Conservation (phyloP, 2,797 vertebrate genomes). For the Dermochelys coriacea region DNA sequence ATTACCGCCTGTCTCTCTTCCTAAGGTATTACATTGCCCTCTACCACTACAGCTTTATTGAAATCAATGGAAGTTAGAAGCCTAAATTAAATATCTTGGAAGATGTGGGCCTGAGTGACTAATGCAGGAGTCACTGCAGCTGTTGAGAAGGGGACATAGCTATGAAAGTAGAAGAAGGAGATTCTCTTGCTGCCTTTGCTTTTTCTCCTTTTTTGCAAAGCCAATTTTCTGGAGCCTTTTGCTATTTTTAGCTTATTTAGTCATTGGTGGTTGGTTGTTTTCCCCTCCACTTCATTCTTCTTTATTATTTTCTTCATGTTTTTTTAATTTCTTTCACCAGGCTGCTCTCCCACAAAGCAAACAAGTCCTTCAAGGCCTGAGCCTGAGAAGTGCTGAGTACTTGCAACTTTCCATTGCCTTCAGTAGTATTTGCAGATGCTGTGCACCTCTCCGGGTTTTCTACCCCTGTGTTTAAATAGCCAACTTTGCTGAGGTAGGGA, state of each 20-base stretch:
- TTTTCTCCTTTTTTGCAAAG: not conserved
- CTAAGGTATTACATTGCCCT: not conserved
- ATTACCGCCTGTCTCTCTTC: not conserved
- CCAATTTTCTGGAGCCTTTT: not conserved
- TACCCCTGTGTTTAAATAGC: not conserved
- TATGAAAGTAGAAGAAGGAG: not conserved
- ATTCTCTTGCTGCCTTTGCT: not conserved
- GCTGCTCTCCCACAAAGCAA: not conserved
- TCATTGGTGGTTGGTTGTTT: not conserved
- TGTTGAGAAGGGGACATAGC: not conserved
- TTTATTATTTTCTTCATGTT: rapidly evolving
- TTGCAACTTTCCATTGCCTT: not conserved
- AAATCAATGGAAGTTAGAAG: too few species aligned
- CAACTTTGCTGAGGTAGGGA: not conserved
- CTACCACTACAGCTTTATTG: not conserved
- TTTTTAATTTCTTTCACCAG: not conserved
- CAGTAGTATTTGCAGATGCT: not conserved
- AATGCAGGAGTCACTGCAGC: not conserved
- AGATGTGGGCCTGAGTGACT: not conserved
- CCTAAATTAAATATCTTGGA: not conserved
- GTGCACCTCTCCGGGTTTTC: not conserved
- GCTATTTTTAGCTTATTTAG: not conserved
- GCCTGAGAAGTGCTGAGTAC: not conserved
- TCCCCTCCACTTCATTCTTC: not conserved
- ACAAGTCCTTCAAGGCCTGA: not conserved